Conservation (phyloP, 1,140 invertebrate genomes). For the Tetraneura akinire region DNA sequence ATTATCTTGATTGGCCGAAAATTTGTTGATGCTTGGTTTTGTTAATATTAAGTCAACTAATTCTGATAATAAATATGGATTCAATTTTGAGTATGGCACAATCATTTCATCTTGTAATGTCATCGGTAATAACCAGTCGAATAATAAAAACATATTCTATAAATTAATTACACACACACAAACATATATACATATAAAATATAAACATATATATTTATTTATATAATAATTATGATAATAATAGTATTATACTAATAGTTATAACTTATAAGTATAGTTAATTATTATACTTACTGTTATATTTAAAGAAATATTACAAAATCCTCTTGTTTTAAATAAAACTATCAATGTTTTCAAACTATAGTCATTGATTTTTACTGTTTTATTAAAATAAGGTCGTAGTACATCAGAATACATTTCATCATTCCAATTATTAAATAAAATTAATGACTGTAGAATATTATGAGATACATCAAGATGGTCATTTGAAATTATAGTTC, state of each 20-base stretch:
- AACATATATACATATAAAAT: background rate
- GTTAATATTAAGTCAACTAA: constrained; percentile 23
- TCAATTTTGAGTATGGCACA: background rate
- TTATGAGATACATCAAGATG: constrained; percentile 12
- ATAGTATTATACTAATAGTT: no score
- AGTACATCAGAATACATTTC: constrained; percentile 32
- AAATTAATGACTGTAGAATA: constrained; percentile 24
- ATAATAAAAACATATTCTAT: constrained; percentile 26
- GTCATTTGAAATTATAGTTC: constrained; percentile 20
- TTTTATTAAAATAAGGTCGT: constrained; percentile 32
- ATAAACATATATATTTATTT: background rate
- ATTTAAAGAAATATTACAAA: background rate
- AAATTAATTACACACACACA: background rate
- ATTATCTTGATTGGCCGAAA: background rate
- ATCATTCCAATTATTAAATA: constrained; percentile 14
- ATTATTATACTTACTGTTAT: constrained; percentile 16
- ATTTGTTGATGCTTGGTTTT: constrained; percentile 1
- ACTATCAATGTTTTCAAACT: constrained; percentile 39
- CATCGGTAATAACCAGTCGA: constrained; percentile 30
- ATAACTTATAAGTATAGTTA: no score
- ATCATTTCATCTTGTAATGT: background rate
- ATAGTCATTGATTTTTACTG: background rate
- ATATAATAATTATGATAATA: no score
- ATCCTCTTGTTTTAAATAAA: constrained; percentile 19
- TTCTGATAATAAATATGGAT: constrained; percentile 19